phyloP scores from a whole-genome alignment of 2,888 invertebrate species.

The Mimachlamys varia region DNA sequence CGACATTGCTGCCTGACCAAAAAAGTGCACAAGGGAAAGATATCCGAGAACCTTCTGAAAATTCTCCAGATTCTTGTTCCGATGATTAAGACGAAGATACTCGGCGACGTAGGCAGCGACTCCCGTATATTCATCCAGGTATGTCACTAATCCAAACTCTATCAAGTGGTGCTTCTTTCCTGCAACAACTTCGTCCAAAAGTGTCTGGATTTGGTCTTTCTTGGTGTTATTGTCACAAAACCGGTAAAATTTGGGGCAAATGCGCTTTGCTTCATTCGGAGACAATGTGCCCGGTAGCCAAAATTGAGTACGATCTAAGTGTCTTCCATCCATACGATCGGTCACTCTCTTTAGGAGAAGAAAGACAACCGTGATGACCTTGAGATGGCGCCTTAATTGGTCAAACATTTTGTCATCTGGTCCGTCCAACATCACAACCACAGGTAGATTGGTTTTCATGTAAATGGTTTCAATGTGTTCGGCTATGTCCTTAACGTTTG shows the following conservation, averaged over 20 bases:
- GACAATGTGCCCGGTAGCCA: background rate
- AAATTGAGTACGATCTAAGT: background rate
- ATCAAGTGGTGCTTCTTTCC: constrained; percentile 37
- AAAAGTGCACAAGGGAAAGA: constrained; percentile 51
- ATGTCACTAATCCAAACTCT: constrained; percentile 53
- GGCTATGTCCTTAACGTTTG: background rate
- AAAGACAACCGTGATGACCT: background rate
- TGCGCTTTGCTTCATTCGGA: constrained; percentile 46
- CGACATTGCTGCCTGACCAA: constrained; percentile 50
- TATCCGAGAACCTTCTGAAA: constrained; percentile 49
- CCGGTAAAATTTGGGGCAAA: constrained; percentile 39
- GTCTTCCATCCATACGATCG: background rate
- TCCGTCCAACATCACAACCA: background rate
- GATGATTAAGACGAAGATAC: background rate
- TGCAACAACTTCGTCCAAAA: background rate
- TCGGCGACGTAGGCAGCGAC: background rate
- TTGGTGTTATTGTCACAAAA: constrained; percentile 39
- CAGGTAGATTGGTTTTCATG: background rate
- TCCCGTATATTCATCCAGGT: constrained; percentile 50
- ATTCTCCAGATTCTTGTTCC: no score
- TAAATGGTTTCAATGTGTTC: background rate
- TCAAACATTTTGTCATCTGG: background rate
- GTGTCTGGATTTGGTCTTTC: background rate
- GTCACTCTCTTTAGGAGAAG: background rate
- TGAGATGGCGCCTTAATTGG: background rate